Conservation (phyloP, 2,113 vertebrate genomes). For the Lutjanus erythropterus region DNA sequence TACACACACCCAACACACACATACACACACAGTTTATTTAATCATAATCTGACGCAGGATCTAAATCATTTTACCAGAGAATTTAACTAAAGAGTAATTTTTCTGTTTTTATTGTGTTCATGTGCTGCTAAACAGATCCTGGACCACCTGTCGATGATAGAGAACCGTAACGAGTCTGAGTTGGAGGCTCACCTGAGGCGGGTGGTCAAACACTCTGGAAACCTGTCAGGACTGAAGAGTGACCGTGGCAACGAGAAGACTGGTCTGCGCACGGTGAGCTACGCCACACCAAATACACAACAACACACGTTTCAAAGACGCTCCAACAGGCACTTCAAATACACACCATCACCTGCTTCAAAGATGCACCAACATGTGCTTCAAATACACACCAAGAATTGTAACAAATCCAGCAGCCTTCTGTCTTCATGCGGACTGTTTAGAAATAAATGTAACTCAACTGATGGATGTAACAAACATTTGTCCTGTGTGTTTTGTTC, state of each 20-base stretch:
- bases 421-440: not conserved
- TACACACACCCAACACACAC: not conserved
- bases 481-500: not conserved
- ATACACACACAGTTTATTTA: not conserved
- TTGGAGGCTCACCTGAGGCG: conserved; percentile 93
- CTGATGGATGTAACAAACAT: not conserved
- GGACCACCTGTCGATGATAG: conserved; percentile 97
- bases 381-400: not conserved
- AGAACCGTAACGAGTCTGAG: conserved; percentile 97
- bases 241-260: conserved; percentile 94
- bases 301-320: too few species aligned
- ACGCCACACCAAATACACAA: not conserved
- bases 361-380: too few species aligned
- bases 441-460: not conserved
- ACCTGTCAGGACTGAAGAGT: conserved; percentile 88
- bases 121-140: conserved; percentile 87
- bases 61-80: too few species aligned
- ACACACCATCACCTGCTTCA: not conserved
- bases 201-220: conserved; percentile 92
- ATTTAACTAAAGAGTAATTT: too few species aligned
- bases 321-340: not conserved
- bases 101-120: not conserved
- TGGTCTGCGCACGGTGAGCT: conserved; percentile 88
- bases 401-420: not conserved
- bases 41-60: not conserved